phyloP scores from a whole-genome alignment of 2,797 vertebrate genomes.

The Octomys mimax region DNA sequence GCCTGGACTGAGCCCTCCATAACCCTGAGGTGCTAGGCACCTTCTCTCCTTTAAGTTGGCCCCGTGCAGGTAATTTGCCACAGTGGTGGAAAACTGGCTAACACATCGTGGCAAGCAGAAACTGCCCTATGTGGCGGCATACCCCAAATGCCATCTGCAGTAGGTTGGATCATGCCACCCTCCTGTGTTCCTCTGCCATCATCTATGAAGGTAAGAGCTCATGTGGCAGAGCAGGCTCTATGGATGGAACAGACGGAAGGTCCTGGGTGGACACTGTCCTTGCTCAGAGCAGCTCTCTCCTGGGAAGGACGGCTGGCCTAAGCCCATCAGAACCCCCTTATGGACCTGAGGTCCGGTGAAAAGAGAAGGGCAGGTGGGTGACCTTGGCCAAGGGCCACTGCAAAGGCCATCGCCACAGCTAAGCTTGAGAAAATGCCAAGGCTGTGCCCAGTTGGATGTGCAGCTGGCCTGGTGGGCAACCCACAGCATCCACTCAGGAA shows the following conservation, averaged over 20 bases:
- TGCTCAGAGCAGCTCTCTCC: not conserved
- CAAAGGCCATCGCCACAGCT: rapidly evolving
- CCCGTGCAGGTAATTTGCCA: not conserved
- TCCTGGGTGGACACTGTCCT: not conserved
- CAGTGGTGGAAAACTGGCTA: not conserved
- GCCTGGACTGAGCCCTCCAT: not conserved
- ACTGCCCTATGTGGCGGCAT: rapidly evolving
- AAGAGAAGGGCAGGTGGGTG: not conserved
- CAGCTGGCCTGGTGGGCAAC: not conserved
- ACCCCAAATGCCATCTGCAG: too few relatives aligned
- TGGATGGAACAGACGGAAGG: rapidly evolving
- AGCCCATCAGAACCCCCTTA: not conserved
- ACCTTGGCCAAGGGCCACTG: rapidly evolving
- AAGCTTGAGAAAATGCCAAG: rapidly evolving
- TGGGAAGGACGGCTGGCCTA: too few relatives aligned
- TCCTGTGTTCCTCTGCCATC: not conserved
- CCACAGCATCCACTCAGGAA: not conserved
- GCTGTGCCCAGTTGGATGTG: rapidly evolving
- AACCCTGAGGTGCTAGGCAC: not conserved
- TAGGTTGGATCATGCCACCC: rapidly evolving
- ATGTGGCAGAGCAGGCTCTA: rapidly evolving
- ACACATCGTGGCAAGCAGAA: too few relatives aligned
- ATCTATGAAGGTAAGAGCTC: not conserved
- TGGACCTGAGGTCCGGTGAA: not conserved
- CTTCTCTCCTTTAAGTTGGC: not conserved